Conservation (phyloP, 2,113 vertebrate genomes). For the Percina caprodes region DNA sequence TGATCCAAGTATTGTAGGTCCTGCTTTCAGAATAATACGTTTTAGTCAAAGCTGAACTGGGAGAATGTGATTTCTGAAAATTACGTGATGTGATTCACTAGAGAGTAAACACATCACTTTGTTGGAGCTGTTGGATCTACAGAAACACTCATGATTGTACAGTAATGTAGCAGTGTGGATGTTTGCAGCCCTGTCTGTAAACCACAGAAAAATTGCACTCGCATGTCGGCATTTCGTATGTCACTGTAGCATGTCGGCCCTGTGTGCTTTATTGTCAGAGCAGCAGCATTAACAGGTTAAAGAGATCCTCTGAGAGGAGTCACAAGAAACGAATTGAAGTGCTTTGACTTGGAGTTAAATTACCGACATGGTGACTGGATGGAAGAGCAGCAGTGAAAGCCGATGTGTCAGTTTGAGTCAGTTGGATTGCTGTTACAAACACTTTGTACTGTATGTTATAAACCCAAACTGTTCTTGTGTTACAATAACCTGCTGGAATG, state of each 20-base stretch:
- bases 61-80: neutral
- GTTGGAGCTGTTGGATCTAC: neutral
- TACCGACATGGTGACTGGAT: neutral
- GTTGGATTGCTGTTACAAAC: neutral
- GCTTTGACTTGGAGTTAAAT: neutral
- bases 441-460: too few species aligned
- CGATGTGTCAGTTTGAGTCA: neutral
- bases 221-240: neutral
- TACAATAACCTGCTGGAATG: neutral
- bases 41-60: neutral
- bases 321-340: constrained; percentile 52
- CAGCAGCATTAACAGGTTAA: neutral
- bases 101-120: neutral
- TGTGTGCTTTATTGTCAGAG: neutral
- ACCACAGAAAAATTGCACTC: neutral
- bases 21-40: neutral
- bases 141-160: neutral
- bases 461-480: neutral
- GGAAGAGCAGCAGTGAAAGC: neutral
- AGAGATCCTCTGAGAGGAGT: constrained; percentile 30
- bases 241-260: neutral
- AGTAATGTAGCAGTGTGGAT: neutral
- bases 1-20: neutral
- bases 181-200: neutral
- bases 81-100: too few species aligned